A percentile compares a stretch with the other conserved stretches of the same genome.
These are phyloP conservation scores for Ailurus styani DNA, from an alignment of 2,113 vertebrate species.

Conservation along the genomic window DNA sequence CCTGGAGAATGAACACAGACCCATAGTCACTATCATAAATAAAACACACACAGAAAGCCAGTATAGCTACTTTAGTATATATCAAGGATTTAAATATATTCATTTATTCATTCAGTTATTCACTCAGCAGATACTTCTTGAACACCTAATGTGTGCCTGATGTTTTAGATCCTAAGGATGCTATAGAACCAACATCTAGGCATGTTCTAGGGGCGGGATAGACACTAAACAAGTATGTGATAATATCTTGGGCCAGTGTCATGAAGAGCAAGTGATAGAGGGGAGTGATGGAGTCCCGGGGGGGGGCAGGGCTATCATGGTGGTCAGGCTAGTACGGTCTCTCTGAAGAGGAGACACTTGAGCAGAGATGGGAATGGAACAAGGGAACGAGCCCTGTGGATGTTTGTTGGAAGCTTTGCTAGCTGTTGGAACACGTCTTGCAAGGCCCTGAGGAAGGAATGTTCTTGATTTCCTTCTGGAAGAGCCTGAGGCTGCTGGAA, in stretches of 20 bases:
- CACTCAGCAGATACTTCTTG: neutral
- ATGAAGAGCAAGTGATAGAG: neutral
- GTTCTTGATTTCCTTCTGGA: neutral
- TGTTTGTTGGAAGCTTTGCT: neutral
- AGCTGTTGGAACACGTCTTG: neutral
- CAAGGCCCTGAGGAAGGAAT: neutral
- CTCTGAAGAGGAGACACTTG: neutral
- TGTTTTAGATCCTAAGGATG: neutral
- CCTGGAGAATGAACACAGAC: neutral
- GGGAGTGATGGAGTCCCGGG: neutral
- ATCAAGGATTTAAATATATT: neutral
- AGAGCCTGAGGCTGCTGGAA: neutral
- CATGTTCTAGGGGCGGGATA: neutral
- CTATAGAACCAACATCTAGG: neutral
- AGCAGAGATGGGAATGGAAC: neutral
- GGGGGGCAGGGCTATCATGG: neutral
- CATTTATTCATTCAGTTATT: neutral
- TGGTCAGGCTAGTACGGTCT: neutral
- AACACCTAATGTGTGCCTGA: neutral
- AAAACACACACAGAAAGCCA: neutral
- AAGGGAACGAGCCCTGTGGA: neutral
- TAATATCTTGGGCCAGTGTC: neutral
- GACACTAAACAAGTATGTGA: neutral
- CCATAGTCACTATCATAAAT: neutral
- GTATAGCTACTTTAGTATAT: neutral